Percentiles rank a stretch among this genome's conserved stretches.
Conservation (phyloP, 2,113 vertebrate genomes). For the Delphinapterus leucas region DNA sequence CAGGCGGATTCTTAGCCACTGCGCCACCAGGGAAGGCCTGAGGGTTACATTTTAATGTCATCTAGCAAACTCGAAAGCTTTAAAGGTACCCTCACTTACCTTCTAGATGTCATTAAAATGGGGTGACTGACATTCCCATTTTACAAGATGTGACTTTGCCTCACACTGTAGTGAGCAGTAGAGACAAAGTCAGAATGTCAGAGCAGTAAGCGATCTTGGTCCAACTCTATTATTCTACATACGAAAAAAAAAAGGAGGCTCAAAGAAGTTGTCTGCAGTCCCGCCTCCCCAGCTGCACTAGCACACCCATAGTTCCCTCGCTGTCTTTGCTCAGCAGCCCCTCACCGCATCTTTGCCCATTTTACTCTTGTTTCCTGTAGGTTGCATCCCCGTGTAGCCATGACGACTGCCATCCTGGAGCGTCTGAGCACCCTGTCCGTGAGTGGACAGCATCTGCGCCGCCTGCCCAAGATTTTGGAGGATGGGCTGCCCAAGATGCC, state of each 20-base stretch:
- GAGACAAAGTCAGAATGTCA: background rate
- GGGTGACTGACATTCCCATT: background rate
- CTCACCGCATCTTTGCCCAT: background rate
- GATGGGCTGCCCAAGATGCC: slow-evolving; percentile 86
- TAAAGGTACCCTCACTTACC: background rate
- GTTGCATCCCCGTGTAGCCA: background rate
- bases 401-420: slow-evolving; percentile 86
- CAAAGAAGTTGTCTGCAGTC: background rate
- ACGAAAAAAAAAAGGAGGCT: background rate
- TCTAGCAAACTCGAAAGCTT: background rate
- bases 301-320: no score
- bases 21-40: background rate
- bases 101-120: background rate
- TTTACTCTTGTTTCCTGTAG: background rate
- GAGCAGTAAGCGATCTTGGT: background rate
- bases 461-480: slow-evolving; percentile 85
- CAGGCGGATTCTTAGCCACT: background rate
- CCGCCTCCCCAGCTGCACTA: background rate
- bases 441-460: slow-evolving; percentile 86
- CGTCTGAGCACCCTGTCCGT: slow-evolving; percentile 86
- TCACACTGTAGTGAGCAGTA: no score
- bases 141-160: background rate
- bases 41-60: background rate
- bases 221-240: background rate
- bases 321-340: no score